Evolutionary conservation across 1,140 invertebrate species (phyloP), one percentile per base, ranked within the genome.

Genomic region (Lutraria rhynchaena): DNA sequence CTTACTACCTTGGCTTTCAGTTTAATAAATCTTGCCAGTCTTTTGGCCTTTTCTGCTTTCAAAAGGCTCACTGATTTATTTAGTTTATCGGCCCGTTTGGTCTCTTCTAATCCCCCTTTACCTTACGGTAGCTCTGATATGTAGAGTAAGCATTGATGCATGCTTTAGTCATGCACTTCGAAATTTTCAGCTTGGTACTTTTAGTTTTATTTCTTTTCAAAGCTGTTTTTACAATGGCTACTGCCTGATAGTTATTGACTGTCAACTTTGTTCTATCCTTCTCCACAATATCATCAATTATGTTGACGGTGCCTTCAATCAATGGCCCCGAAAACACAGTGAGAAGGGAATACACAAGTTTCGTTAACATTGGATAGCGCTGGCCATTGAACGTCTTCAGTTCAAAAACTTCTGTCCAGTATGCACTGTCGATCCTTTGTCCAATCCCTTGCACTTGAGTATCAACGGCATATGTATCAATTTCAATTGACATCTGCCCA

Each of bases 271-370:
- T 53, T 51, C 74, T 69, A 51, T 83, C 74, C 17, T 71, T 53
- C 46, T 78, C 67, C 9, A 80, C 51, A 65, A 78, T 83, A 57
- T 83, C n/a, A 71, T 73, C 63, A 55, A 80, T 83, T 37, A 83
- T 83, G 46, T 83, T 83, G 29, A 83, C 78, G n/a, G 53, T 71
- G 4, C 27, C 22, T 46, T 80, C 74, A 11, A 78, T 41, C 3
- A 63, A 27, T 29, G 74, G 82, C 7, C 67, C 67, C 49, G 63
- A 60, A 35, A 83, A 83, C n/a, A 80, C 71, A n/a, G 49, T 63
- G 24, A 78, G 29, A 3, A 80, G 24, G 4, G 60, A 27, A 41
- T 27, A 46, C 17, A 60, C 71, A 19, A 83, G 51, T 24, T 41
- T 70, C 33, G 11, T 55, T 51, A 69, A 61, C 11, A 58, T 5